Conservation (phyloP, 1,140 invertebrate genomes). For the Drosophila elegans region DNA sequence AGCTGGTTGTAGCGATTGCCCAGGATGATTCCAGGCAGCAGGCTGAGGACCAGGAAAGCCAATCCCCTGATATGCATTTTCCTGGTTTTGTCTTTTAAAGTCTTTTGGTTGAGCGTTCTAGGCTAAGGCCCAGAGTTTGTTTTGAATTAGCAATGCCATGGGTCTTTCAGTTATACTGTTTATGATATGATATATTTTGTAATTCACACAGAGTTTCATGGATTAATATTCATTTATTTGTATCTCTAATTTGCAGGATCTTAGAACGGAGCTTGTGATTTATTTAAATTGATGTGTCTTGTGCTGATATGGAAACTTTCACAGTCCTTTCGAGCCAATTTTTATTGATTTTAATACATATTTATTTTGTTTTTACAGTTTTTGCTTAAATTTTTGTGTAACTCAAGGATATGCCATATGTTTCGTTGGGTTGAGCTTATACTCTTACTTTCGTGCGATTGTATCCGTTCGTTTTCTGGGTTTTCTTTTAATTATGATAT, state of each 20-base stretch:
- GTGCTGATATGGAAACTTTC: constrained; percentile 10
- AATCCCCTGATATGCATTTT: constrained; percentile 43
- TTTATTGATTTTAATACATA: no score
- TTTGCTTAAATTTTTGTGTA: not conserved
- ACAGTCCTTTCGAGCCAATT: no score
- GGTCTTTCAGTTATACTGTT: not conserved
- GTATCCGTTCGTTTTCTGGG: constrained; percentile 2
- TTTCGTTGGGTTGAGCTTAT: constrained; percentile 5
- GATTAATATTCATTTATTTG: not conserved
- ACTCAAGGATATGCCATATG: constrained; percentile 23
- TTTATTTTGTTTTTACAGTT: not conserved
- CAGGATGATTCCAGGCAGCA: constrained; percentile 25
- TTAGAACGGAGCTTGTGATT: not conserved
- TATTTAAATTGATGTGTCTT: constrained; percentile 6
- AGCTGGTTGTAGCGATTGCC: constrained; percentile 50
- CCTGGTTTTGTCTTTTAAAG: constrained; percentile 13
- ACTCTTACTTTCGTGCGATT: constrained; percentile 27
- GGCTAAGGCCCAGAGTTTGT: constrained; percentile 20
- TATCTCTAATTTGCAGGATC: not conserved
- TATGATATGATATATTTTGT: constrained; percentile 8
- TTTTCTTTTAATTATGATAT: constrained; percentile 61
- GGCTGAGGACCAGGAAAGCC: constrained; percentile 27
- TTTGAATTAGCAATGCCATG: constrained; percentile 9
- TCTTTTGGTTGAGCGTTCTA: constrained; percentile 37
- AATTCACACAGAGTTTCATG: constrained; percentile 10